Conservation (phyloP, 2,888 invertebrate species). For the Mythimna impura region DNA sequence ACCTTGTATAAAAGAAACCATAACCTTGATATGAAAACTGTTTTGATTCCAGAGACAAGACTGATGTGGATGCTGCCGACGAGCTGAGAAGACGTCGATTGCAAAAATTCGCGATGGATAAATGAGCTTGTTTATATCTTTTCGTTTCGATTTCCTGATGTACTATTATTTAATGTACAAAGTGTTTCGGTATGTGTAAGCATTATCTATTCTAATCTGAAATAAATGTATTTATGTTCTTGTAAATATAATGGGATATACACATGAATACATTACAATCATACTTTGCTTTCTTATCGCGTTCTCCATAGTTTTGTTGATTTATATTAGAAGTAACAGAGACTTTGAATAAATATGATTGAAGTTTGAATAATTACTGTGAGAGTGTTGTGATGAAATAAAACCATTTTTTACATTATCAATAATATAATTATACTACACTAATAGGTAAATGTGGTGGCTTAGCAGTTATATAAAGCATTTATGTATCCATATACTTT, state of each 20-base stretch:
- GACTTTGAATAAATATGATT: slow-evolving; percentile 46
- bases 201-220: slow-evolving; percentile 87
- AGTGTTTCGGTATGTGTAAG: slow-evolving; percentile 87
- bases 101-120: slow-evolving; percentile 92
- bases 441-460: slow-evolving; percentile 68
- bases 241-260: slow-evolving; percentile 89
- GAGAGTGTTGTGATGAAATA: slow-evolving; percentile 60
- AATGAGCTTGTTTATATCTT: slow-evolving; percentile 80
- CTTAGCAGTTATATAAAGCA: slow-evolving; percentile 94
- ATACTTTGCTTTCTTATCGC: slow-evolving; percentile 65
- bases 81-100: slow-evolving; percentile 94
- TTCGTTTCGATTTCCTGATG: slow-evolving; percentile 81
- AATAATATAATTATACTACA: slow-evolving; percentile 69
- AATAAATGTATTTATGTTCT: slow-evolving; percentile 89
- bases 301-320: slow-evolving; percentile 45
- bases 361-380: slow-evolving; percentile 51
- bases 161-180: slow-evolving; percentile 88
- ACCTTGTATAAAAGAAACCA: background rate
- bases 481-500: slow-evolving; percentile 94
- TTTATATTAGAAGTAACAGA: slow-evolving; percentile 47
- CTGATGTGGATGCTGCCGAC: slow-evolving; percentile 89
- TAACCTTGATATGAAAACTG: background rate
- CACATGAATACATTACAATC: slow-evolving; percentile 87
- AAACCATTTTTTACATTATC: slow-evolving; percentile 58
- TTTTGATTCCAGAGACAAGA: slow-evolving; percentile 80